Percentiles rank a stretch among this genome's conserved stretches.
Conservation (phyloP, 2,113 vertebrate genomes). For the Varanus salvator region DNA sequence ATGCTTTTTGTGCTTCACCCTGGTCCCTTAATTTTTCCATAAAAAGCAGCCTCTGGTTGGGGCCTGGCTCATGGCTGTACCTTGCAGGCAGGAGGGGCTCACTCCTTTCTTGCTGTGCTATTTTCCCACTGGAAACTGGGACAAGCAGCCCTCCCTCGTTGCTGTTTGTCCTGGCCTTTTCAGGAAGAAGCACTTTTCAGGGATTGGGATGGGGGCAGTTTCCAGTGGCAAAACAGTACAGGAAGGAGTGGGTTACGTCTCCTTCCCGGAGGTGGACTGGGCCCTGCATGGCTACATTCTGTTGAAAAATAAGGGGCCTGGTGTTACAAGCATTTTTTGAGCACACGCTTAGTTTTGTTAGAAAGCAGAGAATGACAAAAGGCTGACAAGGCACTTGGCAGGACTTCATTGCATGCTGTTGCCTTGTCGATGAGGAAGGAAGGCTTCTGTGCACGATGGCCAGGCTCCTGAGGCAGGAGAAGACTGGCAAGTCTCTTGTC, state of each 20-base stretch:
- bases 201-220: too few species aligned
- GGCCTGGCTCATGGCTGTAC: too few species aligned
- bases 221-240: too few species aligned
- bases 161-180: too few species aligned
- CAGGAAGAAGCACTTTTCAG: too few species aligned
- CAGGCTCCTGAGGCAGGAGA: neutral
- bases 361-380: neutral
- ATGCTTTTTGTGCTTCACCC: neutral
- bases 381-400: neutral
- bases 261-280: too few species aligned
- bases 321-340: neutral
- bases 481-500: too few species aligned
- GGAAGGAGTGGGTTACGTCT: too few species aligned
- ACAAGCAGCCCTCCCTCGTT: too few species aligned
- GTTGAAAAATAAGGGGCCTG: neutral
- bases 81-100: neutral
- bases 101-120: too few species aligned
- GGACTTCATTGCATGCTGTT: neutral
- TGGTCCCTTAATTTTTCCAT: neutral
- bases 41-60: neutral
- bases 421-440: neutral
- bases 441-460: neutral
- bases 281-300: neutral
- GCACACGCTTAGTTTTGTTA: neutral
- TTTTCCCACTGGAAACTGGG: too few species aligned